phyloP scores from a whole-genome alignment of 1,140 invertebrate species.

The Drosophila orosa region DNA sequence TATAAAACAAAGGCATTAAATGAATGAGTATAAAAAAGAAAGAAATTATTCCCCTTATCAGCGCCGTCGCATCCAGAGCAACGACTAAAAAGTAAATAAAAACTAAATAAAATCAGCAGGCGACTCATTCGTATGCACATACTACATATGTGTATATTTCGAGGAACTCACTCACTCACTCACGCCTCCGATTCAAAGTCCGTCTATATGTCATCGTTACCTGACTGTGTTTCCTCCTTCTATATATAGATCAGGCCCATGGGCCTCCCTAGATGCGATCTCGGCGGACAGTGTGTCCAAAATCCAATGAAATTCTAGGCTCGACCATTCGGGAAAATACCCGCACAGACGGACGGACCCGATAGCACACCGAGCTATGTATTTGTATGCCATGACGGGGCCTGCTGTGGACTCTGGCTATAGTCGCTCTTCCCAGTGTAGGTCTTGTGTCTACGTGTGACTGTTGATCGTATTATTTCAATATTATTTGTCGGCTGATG shows the following conservation, averaged over 20 bases:
- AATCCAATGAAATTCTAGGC: slow-evolving; percentile 30
- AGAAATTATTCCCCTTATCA: slow-evolving; percentile 32
- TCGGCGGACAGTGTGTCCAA: slow-evolving; percentile 6
- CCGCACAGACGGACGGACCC: slow-evolving; percentile 5
- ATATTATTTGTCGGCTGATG: not conserved
- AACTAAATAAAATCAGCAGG: slow-evolving; percentile 29
- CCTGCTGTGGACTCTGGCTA: slow-evolving; percentile 9
- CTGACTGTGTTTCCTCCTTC: slow-evolving; percentile 37
- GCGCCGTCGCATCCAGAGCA: slow-evolving; percentile 21
- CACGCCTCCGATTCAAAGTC: slow-evolving; percentile 40
- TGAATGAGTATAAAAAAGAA: slow-evolving; percentile 22
- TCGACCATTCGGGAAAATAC: slow-evolving; percentile 32
- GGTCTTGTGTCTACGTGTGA: slow-evolving; percentile 26
- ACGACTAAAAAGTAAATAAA: slow-evolving; percentile 32
- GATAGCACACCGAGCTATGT: slow-evolving; percentile 12
- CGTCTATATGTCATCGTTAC: slow-evolving; percentile 34
- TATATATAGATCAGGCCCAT: slow-evolving; percentile 38
- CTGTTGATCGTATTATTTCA: slow-evolving; percentile 20
- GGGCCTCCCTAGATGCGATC: slow-evolving; percentile 19
- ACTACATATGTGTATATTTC: not conserved
- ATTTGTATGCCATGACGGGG: slow-evolving; percentile 15
- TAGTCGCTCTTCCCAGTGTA: slow-evolving; percentile 8
- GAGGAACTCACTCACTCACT: slow-evolving; percentile 30
- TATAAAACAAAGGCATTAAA: slow-evolving; percentile 52
- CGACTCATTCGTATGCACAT: slow-evolving; percentile 30